phyloP scores from a whole-genome alignment of 1,140 invertebrate genomes.

The Dreissena rostriformis region DNA sequence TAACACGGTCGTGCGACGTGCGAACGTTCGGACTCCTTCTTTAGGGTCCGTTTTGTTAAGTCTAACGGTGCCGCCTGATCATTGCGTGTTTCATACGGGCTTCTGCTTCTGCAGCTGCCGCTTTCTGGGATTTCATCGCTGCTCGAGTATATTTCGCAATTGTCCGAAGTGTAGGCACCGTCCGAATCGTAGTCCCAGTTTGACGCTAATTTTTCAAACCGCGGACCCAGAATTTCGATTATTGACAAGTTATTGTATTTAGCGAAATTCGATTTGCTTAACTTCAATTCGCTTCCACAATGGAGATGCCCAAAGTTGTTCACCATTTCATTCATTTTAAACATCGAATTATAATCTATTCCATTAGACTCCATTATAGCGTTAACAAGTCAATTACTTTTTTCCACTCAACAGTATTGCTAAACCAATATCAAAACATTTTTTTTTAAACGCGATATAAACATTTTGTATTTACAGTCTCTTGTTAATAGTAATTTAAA shows the following conservation, averaged over 20 bases:
- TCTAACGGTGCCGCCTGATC: constrained; percentile 10
- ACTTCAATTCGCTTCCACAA: constrained; percentile 4
- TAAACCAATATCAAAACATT: too few relatives aligned
- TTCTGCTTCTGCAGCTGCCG: neutral
- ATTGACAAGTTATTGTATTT: constrained; percentile 40
- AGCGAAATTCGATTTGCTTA: neutral
- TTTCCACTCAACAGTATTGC: too few relatives aligned
- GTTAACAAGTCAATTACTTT: too few relatives aligned
- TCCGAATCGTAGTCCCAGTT: constrained; percentile 18
- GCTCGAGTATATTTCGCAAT: constrained; percentile 37
- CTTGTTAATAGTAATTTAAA: too few relatives aligned
- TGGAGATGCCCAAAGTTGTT: constrained; percentile 24
- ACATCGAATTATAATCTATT: neutral
- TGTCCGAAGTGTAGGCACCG: constrained; percentile 24
- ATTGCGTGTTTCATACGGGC: neutral
- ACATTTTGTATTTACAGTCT: too few relatives aligned
- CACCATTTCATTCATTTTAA: constrained; percentile 34
- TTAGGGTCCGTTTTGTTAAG: constrained; percentile 5
- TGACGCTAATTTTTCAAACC: constrained; percentile 4
- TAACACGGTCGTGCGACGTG: neutral
- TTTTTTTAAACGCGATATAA: too few relatives aligned
- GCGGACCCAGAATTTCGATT: constrained; percentile 19
- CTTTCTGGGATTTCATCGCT: constrained; percentile 23
- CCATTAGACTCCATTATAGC: too few relatives aligned
- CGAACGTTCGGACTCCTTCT: neutral